Conservation (phyloP, 2,113 vertebrate species). For the Oncorhynchus keta region DNA sequence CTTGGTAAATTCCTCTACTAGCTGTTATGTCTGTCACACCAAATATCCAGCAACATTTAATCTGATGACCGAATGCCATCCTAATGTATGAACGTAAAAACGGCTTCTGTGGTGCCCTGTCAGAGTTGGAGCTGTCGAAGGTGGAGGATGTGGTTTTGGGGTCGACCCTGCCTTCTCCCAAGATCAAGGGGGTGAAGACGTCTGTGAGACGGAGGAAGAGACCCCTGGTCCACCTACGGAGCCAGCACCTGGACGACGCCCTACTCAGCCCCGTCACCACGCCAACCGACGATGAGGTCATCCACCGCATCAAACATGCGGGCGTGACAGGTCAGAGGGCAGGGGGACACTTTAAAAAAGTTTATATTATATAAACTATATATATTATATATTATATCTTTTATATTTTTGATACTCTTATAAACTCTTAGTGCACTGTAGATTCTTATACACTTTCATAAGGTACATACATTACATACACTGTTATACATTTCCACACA, state of each 20-base stretch:
- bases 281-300: constrained; percentile 93
- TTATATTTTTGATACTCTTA: no score
- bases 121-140: constrained; percentile 91
- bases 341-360: no score
- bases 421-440: no score
- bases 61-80: not conserved
- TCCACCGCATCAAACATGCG: constrained; percentile 91
- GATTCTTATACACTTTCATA: no score
- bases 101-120: not conserved
- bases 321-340: constrained; percentile 30
- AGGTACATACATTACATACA: no score
- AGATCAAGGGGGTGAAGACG: constrained; percentile 85
- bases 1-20: constrained; percentile 74
- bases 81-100: not conserved
- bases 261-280: constrained; percentile 94
- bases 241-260: constrained; percentile 88
- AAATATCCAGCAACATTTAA: not conserved
- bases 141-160: constrained; percentile 84
- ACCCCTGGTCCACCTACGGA: constrained; percentile 83
- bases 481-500: no score
- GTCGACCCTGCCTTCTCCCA: constrained; percentile 87
- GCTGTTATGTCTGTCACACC: not conserved
- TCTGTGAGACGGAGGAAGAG: constrained; percentile 88
- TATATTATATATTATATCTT: no score
- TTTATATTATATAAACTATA: no score